Evolutionary conservation across 2,888 invertebrate genomes (phyloP).

Genomic region (Thymelicus acteon): DNA sequence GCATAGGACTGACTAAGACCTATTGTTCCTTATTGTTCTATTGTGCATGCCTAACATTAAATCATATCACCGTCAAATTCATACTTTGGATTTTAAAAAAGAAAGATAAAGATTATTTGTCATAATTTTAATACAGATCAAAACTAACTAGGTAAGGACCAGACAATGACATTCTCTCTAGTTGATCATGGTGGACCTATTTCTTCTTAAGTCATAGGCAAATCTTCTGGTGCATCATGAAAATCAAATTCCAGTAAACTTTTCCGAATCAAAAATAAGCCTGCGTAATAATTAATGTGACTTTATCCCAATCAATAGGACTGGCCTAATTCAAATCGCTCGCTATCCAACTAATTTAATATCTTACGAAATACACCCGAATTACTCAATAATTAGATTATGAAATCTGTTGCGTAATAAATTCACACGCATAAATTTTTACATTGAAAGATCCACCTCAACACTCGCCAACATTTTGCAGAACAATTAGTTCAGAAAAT

Average conservation of each 20-base stretch:
- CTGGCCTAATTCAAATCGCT: too few species aligned
- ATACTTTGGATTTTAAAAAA: not conserved
- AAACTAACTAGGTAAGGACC: too few species aligned
- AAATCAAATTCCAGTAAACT: too few species aligned
- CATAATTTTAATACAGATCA: not conserved
- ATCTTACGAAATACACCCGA: not conserved
- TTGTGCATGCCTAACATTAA: not conserved
- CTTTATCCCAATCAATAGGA: too few species aligned
- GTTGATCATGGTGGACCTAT: too few species aligned
- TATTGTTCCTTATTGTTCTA: slow-evolving; percentile 1
- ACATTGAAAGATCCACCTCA: slow-evolving; percentile 41
- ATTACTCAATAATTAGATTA: slow-evolving; percentile 15
- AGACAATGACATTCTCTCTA: too few species aligned
- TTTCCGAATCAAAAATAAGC: too few species aligned
- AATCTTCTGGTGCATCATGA: too few species aligned
- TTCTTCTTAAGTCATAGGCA: too few species aligned
- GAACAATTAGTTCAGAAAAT: slow-evolving; percentile 44
- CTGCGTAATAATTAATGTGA: too few species aligned
- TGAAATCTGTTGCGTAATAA: slow-evolving; percentile 15
- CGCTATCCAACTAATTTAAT: not conserved
- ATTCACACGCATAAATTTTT: slow-evolving; percentile 34
- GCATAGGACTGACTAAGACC: slow-evolving; percentile 1
- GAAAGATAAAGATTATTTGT: not conserved
- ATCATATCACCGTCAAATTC: not conserved
- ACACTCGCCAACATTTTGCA: slow-evolving; percentile 38